Base-by-base conservation (phyloP, 2,888 invertebrate genomes). In the Gnatocerus cornutus region DNA sequence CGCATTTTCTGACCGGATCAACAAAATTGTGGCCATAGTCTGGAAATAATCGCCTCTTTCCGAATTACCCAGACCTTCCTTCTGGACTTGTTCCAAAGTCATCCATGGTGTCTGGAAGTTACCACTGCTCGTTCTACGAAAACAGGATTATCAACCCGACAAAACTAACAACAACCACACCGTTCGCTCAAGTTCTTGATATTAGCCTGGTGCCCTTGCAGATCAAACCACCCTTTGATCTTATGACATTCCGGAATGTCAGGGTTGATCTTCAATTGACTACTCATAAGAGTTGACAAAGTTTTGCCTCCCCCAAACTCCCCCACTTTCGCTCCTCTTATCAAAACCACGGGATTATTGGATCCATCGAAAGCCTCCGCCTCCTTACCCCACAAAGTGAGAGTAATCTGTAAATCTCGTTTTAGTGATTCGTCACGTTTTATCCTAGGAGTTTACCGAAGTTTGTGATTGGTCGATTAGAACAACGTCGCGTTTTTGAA, bases 221-320 rank as follows among this genome's bases (percentile, higher is more conserved):
- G 90, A 82, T 95, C 96, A 83, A 90, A 99, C 99, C 99, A 99
- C 29, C 96, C 95, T 63, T 94, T 90, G 48, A 99, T 87, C 74
- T 88, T 87, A 82, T 96, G 94, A 0, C 96, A 93, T 79, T 96
- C 96, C 0, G 91, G 89, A 27, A 97, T 87, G 82, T 98, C 97
- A 0, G 99, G 98, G 87, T 98, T 96, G 4, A 94, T 82, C 74
- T 94, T 90, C 67, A 97, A 62, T 75, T 89, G 86, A 6, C 91
- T 89, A 16, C 91, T 88, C 9, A 84, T 82, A 0, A 90, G 8
- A 8, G 76, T 74, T 0, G 90, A 90, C 27, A 94, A 78, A 16
- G 87, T 90, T 83, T 93, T 94, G 68, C 92, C 92, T 46, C 96
- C 94, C 71, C 92, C 93, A 84, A 94, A 99, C 85, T 99, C 99